Evolutionary conservation across 2,797 vertebrate species (phyloP), one percentile per base, ranked within the genome.

Genomic region (Thaleichthys pacificus): DNA sequence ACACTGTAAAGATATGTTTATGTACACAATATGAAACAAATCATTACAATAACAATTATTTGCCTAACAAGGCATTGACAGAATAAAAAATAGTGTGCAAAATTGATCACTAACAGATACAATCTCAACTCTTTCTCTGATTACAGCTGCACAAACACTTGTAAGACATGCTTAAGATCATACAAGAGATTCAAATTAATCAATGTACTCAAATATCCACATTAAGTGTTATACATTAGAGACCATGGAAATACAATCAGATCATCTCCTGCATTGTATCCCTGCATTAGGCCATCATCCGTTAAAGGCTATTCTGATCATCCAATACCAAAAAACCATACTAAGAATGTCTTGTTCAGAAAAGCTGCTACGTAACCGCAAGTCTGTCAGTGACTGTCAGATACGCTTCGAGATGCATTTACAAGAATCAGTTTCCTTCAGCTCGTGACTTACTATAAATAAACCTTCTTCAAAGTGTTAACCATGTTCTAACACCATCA

Each of bases 81-180:
- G 57, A 72, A 62, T 24, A 26, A 74, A n/a, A 69, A 22, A 28
- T 26, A 72, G 78, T 83, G 86, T 91, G 90, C 85, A 92, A 92
- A 91, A 80, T 49, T 58, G 5, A 66, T 72, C 75, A 83, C 62
- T 54, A 77, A 42, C 9, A 68, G 71, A 77, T 24, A 24, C 21
- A 60, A 24, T 22, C 57, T 21, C 21, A 60, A 26, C 6, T 12
- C 58, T 9, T 58, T 6, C 19, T 22, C 19, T 21, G 22, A 58
- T 60, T 24, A 21, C 22, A 60, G 21, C 58, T 24, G 22, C n/a
- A 60, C 22, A 24, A 57, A 57, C 56, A 57, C 56, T 42, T 51
- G 12, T 17, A 17, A 51, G 12, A 51, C 49, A 51, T 54, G 5
- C 51, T 17, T 54, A 54, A 15, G 8, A 60, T 60, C 21, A 26